A percentile compares a stretch with the other conserved stretches of the same genome.
Evolutionary conservation across 2,888 invertebrate species (phyloP).

Genomic region (Stenolophus ochropezus): DNA sequence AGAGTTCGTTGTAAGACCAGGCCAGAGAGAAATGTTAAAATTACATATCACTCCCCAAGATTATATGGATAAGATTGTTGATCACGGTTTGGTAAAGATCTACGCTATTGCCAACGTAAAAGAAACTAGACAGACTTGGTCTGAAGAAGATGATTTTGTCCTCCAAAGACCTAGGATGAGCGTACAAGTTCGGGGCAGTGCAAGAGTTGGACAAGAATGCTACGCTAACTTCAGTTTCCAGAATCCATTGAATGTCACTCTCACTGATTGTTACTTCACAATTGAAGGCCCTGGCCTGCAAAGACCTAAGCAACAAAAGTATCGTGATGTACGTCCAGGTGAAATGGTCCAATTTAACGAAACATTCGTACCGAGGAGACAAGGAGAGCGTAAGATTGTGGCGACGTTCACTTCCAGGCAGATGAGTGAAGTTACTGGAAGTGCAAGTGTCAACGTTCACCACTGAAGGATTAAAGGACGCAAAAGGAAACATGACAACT

Average conservation of each 20-base stretch:
- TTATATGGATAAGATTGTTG: slow-evolving; percentile 82
- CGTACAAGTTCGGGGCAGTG: slow-evolving; percentile 78
- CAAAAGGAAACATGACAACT: background rate
- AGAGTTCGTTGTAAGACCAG: slow-evolving; percentile 78
- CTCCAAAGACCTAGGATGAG: slow-evolving; percentile 81
- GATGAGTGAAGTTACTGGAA: slow-evolving; percentile 79
- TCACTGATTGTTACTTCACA: slow-evolving; percentile 81
- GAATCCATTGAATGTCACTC: slow-evolving; percentile 79
- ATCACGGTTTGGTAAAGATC: slow-evolving; percentile 82
- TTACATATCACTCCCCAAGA: slow-evolving; percentile 80
- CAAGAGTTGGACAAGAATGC: slow-evolving; percentile 76
- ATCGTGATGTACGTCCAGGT: slow-evolving; percentile 79
- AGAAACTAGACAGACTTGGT: slow-evolving; percentile 85
- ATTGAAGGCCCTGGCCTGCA: slow-evolving; percentile 83
- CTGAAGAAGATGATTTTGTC: slow-evolving; percentile 83
- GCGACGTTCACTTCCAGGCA: slow-evolving; percentile 81
- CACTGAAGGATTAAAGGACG: slow-evolving; percentile 23
- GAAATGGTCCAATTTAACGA: slow-evolving; percentile 79
- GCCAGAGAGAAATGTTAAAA: slow-evolving; percentile 78
- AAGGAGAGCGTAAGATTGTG: slow-evolving; percentile 79
- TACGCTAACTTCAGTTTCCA: slow-evolving; percentile 78
- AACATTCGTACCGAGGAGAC: slow-evolving; percentile 76
- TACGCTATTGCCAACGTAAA: slow-evolving; percentile 83
- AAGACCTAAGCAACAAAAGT: slow-evolving; percentile 77
- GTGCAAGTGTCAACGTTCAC: slow-evolving; percentile 75